Evolutionary conservation across 2,797 vertebrate genomes (phyloP), one percentile per base, ranked within the genome.

Genomic region (Acrocephalus scirpaceus): DNA sequence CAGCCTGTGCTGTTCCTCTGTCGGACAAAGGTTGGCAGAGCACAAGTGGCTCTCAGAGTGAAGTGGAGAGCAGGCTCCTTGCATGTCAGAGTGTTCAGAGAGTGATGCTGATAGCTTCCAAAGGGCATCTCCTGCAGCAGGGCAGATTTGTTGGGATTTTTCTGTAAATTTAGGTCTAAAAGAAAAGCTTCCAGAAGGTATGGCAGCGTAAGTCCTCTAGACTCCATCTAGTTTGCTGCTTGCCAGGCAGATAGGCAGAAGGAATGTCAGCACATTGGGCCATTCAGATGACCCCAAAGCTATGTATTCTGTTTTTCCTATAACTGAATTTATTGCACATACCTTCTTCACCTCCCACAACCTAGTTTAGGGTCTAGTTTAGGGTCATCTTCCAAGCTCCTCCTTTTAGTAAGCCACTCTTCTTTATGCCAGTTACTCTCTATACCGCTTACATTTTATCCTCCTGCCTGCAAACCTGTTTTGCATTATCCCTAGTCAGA

Each of bases 61-160:
- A 91, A 82, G 42, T 50, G 58, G 32, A 82, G 62, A 95, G 22
- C 67, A 47, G 32, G 71, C 77, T 7, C 0, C 11, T 92, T 93
- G n/a, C 38, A 10, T 90, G 69, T 96, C 83, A 93, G 69, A 36
- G 26, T n/a, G 38, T 97, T 96, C 62, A 77, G 65, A 86, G 45
- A 80, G 16, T 3, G 40, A 56, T 84, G 53, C 45, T 90, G 50
- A 48, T 58, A 42, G 6, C 16, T 95, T 96, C 81, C 67, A 79
- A 81, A 95, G 75, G 65, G 42, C 73, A 61, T 85, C 70, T 42
- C 92, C 88, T 92, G 34, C 67, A 51, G 32, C 38, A 88, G n/a
- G n/a, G 48, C 13, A 64, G 45, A 71, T 86, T 72, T 61, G 42
- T 71, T 96, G 61, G 82, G 47, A 58, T 88, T 67, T 93, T 86